phyloP scores from a whole-genome alignment of 2,113 vertebrate genomes.

The Corythornis cristatus region DNA sequence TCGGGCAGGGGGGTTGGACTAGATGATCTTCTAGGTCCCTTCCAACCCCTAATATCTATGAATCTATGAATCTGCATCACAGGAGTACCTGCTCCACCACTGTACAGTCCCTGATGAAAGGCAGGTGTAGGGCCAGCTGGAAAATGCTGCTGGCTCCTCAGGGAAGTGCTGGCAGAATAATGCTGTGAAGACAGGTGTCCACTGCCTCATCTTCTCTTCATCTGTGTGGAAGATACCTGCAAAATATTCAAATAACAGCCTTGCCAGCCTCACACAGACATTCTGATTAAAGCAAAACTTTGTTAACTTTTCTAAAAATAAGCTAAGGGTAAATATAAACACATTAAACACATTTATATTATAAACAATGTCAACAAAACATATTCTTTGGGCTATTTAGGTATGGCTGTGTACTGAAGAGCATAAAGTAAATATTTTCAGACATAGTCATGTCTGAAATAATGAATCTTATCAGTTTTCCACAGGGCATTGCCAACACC shows the following conservation, averaged over 20 bases:
- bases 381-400: neutral
- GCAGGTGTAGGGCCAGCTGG: neutral
- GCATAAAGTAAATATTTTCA: neutral
- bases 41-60: too few relatives aligned
- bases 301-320: neutral
- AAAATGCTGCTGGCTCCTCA: neutral
- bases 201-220: neutral
- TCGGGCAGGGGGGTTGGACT: too few relatives aligned
- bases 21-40: too few relatives aligned
- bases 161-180: neutral
- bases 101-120: neutral
- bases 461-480: neutral
- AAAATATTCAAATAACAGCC: neutral
- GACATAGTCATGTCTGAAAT: neutral
- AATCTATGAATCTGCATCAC: neutral
- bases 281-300: neutral
- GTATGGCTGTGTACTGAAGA: neutral
- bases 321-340: neutral
- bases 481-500: neutral
- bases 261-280: neutral
- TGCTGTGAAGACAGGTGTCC: neutral
- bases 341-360: neutral
- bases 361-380: too few relatives aligned
- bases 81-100: neutral
- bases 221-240: neutral